Base-by-base conservation (phyloP, 2,797 vertebrate species). In the Eleutherodactylus coqui region DNA sequence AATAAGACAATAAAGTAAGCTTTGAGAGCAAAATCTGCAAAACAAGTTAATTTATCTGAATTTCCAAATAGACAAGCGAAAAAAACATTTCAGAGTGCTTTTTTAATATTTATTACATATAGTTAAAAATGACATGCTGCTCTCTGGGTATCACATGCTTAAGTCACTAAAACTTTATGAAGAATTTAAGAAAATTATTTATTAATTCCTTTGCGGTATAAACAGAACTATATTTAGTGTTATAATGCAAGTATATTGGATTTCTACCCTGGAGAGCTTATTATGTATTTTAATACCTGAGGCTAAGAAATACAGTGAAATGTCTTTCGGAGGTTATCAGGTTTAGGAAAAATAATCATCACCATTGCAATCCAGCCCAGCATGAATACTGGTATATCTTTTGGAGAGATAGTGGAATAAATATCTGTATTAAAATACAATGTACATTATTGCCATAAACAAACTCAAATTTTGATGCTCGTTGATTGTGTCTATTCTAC, bases 281-380 rank as follows among this genome's bases (percentile, higher is more conserved):
- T 87, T 83, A 87, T 87, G 79, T 79, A 87, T 87, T 87, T 83
- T 62, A 79, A 82, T 79, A 87, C 86, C 86, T 83, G 36, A 79
- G 86, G 86, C 86, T 58, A 77, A 69, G 73, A 78, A 38, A 87
- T 79, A 72, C 34, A 82, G 47, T 72, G 62, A 79, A 83, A 79
- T 79, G 75, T 83, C 62, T 86, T 81, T 58, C 83, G 49, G 49
- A 87, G 80, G 86, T 83, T 69, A 75, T 77, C 64, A 76, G 32
- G 24, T 76, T 82, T 67, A 27, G 34, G 34, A 86, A 86, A 82
- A 79, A 32, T 72, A 84, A 85, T 85, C 77, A 73, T 58, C 69
- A 45, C 67, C 38, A 29, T 62, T 70, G 29, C 51, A 80, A 38
- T 75, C 60, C 64, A 60, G 27, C 5, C 32, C 62, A 72, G 62